phyloP scores from a whole-genome alignment of 2,797 vertebrate species.

The Loris lydekkerianus region DNA sequence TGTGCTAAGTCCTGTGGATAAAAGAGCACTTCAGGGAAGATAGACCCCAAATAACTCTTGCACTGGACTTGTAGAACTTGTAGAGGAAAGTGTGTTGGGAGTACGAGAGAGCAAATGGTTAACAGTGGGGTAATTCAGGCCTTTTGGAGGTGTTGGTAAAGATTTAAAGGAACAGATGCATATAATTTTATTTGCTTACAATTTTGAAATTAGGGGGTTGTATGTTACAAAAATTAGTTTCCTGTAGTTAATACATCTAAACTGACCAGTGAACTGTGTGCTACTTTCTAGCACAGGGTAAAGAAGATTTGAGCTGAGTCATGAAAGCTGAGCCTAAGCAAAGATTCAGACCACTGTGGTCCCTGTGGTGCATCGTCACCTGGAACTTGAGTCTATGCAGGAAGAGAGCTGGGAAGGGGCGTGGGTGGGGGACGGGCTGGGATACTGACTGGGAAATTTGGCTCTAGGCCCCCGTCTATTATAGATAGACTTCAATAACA shows the following conservation, averaged over 20 bases:
- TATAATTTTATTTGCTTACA: conserved; percentile 37
- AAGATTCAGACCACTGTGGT: neutral
- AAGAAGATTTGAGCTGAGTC: conserved; percentile 47
- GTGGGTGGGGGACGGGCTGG: rapidly evolving
- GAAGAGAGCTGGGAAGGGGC: neutral
- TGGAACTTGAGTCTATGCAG: neutral
- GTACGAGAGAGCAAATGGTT: neutral
- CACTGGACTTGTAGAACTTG: neutral
- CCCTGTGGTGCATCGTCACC: neutral
- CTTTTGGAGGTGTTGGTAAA: neutral
- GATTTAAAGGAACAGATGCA: neutral
- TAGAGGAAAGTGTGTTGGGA: neutral
- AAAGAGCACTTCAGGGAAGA: conserved; percentile 25
- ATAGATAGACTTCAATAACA: neutral
- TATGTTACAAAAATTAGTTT: neutral
- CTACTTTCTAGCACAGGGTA: neutral
- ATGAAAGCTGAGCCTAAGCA: neutral
- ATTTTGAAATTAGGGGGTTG: neutral
- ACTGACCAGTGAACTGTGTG: neutral
- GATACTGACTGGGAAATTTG: neutral
- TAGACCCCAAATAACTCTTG: neutral
- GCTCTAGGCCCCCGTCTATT: neutral
- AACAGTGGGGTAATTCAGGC: neutral
- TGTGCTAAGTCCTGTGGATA: conserved; percentile 9
- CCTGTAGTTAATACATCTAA: neutral